phyloP scores from a whole-genome alignment of 2,888 invertebrate genomes.

The Microplitis manilae region DNA sequence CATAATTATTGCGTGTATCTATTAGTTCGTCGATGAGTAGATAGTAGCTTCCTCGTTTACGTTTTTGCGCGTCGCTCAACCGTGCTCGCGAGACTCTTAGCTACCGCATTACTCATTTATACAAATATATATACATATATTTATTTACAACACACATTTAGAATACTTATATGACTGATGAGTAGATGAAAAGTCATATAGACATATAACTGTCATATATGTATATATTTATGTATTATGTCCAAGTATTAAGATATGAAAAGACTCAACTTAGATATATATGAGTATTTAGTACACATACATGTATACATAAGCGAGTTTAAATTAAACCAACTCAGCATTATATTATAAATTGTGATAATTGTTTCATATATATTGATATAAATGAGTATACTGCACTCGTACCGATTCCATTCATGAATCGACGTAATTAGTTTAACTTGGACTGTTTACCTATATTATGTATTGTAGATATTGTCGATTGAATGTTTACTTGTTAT shows the following conservation, averaged over 20 bases:
- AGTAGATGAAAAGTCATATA: conserved; percentile 26
- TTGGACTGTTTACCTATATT: not conserved
- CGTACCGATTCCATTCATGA: conserved; percentile 6
- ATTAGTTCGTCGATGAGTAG: conserved; percentile 44
- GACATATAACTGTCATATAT: not conserved
- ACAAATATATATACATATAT: conserved; percentile 13
- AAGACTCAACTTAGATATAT: not conserved
- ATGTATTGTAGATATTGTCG: too few species aligned
- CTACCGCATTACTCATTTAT: conserved; percentile 27
- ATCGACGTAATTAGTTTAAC: not conserved
- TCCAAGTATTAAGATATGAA: not conserved
- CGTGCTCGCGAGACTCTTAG: conserved; percentile 13
- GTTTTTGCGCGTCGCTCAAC: conserved; percentile 32
- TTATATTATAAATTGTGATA: not conserved
- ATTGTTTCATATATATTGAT: not conserved
- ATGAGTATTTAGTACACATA: not conserved
- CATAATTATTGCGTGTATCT: conserved; percentile 49
- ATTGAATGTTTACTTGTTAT: too few species aligned
- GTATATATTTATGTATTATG: not conserved
- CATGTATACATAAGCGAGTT: not conserved
- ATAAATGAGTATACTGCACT: not conserved
- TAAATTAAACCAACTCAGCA: not conserved
- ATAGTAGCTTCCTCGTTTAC: conserved; percentile 28
- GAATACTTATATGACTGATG: conserved; percentile 17
- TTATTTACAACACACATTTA: not conserved